Evolutionary conservation across 1,140 invertebrate genomes (phyloP).

Genomic region (Leguminivora glycinivorella): DNA sequence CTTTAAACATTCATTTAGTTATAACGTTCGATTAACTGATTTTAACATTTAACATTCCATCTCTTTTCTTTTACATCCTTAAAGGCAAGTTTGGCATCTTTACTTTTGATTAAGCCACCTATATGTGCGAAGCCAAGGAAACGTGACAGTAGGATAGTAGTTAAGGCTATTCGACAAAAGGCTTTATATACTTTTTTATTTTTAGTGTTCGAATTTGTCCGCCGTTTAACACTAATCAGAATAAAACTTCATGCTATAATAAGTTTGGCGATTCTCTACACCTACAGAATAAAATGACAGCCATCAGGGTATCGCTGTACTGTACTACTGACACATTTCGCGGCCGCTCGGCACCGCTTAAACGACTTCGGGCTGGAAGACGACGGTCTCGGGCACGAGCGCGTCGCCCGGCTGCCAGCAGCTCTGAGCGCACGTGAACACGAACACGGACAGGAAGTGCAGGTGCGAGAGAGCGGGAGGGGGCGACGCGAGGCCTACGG

Average conservation of each 20-base stretch:
- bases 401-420: conserved; percentile 88
- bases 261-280: too few species aligned
- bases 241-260: too few species aligned
- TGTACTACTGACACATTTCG: neutral
- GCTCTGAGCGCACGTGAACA: conserved; percentile 90
- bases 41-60: neutral
- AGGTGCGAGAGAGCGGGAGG: conserved; percentile 70
- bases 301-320: neutral
- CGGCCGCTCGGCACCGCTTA: conserved; percentile 35
- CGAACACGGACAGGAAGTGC: conserved; percentile 89
- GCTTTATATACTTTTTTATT: neutral
- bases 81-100: conserved; percentile 6
- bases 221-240: too few species aligned
- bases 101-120: neutral
- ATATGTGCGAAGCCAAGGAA: neutral
- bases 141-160: neutral
- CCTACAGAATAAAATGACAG: neutral
- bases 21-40: neutral
- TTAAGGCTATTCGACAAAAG: too few species aligned
- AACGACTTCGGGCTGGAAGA: conserved; percentile 86
- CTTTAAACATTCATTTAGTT: neutral
- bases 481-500: conserved; percentile 48
- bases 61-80: neutral
- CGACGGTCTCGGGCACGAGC: conserved; percentile 84
- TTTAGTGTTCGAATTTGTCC: neutral